These are phyloP conservation scores for Perodicticus potto DNA, from an alignment of 2,797 vertebrate species.

Conservation along the genomic window DNA sequence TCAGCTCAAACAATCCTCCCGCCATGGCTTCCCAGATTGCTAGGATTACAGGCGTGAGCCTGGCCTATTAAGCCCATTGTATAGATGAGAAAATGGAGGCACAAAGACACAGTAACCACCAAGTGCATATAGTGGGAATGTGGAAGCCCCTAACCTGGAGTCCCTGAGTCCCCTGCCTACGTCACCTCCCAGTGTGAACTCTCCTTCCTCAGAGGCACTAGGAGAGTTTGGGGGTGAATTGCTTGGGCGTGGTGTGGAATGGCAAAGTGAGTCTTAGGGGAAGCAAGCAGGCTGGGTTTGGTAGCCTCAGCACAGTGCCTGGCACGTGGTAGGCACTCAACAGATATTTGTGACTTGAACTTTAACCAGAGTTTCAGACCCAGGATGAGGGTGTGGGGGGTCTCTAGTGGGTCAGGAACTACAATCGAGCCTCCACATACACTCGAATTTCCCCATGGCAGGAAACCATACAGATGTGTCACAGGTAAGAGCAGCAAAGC, in stretches of 20 bases:
- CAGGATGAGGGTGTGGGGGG: accelerated
- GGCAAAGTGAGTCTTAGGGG: neutral
- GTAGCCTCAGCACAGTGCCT: neutral
- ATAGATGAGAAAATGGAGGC: neutral
- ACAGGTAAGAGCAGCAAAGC: neutral
- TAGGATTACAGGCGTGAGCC: no score
- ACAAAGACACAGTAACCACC: neutral
- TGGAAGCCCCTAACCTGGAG: neutral
- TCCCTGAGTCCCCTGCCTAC: neutral
- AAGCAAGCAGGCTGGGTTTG: neutral
- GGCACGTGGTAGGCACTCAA: neutral
- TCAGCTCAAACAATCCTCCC: no score
- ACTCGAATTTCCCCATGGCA: neutral
- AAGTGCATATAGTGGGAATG: neutral
- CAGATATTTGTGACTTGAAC: neutral
- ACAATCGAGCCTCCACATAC: neutral
- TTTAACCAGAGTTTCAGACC: conserved; percentile 27
- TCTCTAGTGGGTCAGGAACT: neutral
- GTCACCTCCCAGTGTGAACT: neutral
- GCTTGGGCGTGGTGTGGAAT: neutral
- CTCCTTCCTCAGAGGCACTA: neutral
- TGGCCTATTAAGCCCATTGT: conserved; percentile 5
- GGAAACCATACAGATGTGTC: neutral
- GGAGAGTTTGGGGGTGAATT: neutral
- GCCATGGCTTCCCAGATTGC: no score